phyloP scores from a whole-genome alignment of 2,797 vertebrate genomes.

The Anisognathus igniventris region DNA sequence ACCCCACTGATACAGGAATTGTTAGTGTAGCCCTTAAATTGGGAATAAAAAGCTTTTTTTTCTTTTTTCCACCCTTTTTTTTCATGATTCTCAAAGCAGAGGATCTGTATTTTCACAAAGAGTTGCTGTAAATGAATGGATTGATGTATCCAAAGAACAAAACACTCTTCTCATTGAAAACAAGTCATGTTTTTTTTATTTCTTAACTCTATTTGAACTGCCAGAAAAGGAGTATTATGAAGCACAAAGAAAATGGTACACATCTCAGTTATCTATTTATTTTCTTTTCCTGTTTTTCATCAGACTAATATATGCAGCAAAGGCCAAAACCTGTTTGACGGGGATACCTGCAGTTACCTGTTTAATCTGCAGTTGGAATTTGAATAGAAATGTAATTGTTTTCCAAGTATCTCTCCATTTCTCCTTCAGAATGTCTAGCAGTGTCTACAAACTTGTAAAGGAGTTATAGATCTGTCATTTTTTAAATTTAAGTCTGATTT shows the following conservation, averaged over 20 bases:
- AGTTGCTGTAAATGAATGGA: not conserved
- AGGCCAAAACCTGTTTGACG: not conserved
- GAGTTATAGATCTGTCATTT: not conserved
- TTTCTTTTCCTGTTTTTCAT: conserved; percentile 69
- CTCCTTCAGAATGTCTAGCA: not conserved
- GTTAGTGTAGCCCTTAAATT: not conserved
- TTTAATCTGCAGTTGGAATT: not conserved
- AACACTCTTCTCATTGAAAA: conserved; percentile 2
- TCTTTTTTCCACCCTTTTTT: accelerated
- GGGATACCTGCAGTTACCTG: not conserved
- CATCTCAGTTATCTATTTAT: conserved; percentile 35
- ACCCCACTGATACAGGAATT: not conserved
- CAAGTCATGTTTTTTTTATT: not conserved
- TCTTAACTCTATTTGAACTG: not conserved
- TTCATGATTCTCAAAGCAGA: not conserved
- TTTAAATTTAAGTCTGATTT: not conserved
- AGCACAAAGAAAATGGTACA: not conserved
- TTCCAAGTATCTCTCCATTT: not conserved
- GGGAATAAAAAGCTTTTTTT: not conserved
- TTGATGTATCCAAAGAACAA: conserved; percentile 1
- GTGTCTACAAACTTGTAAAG: not conserved
- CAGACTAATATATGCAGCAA: not conserved
- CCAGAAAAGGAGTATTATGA: not conserved
- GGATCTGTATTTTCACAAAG: not conserved
- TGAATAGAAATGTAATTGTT: not conserved